These are phyloP conservation scores for Chlamydotis undulata DNA, from an alignment of 2,113 vertebrate species.

Conservation along the genomic window DNA sequence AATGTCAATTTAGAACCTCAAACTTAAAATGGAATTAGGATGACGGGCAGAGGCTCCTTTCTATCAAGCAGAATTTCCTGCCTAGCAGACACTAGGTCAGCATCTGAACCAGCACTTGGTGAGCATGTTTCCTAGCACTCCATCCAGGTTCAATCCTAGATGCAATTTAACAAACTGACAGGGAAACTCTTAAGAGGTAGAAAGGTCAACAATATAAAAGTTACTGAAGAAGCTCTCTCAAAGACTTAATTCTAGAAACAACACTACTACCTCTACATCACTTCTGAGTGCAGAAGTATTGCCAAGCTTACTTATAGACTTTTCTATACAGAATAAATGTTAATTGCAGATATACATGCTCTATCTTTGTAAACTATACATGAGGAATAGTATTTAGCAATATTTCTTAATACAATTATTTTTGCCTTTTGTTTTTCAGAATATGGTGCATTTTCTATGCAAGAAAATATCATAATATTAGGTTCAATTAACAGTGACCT, in stretches of 20 bases:
- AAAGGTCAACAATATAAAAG: background rate
- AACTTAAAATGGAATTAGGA: background rate
- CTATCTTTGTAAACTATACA: background rate
- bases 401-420: background rate
- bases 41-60: background rate
- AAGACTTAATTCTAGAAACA: background rate
- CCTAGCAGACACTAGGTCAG: background rate
- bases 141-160: background rate
- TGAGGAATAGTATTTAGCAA: background rate
- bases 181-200: background rate
- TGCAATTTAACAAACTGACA: background rate
- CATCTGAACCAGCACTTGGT: background rate
- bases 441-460: background rate
- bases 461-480: background rate
- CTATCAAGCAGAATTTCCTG: background rate
- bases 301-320: background rate
- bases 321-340: background rate
- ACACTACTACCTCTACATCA: background rate
- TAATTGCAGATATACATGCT: background rate
- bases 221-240: background rate
- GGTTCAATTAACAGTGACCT: background rate
- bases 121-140: background rate
- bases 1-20: background rate
- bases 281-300: background rate
- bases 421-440: background rate